phyloP scores from a whole-genome alignment of 2,797 vertebrate species.

The Ctenosaura bakeri region DNA sequence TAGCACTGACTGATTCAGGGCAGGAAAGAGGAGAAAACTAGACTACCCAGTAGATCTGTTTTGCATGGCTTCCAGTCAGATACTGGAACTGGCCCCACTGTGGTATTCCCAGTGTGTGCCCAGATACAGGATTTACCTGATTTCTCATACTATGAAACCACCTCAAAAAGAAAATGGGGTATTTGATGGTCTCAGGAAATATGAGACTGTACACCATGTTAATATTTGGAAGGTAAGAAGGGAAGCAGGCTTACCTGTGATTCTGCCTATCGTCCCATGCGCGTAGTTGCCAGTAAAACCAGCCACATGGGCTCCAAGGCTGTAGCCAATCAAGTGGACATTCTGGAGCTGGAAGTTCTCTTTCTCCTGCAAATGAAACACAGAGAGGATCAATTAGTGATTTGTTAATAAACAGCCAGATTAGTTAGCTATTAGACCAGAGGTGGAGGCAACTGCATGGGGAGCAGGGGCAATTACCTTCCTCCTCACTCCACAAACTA shows the following conservation, averaged over 20 bases:
- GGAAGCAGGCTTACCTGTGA: slow-evolving; percentile 85
- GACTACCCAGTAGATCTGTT: neutral
- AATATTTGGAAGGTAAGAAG: neutral
- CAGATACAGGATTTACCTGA: neutral
- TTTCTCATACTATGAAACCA: neutral
- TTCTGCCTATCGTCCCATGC: slow-evolving; percentile 89
- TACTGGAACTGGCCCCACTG: too few relatives aligned
- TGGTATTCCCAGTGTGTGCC: too few relatives aligned
- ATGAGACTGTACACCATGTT: neutral
- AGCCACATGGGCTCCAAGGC: slow-evolving; percentile 94
- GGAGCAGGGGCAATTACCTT: too few relatives aligned
- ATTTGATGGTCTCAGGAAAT: neutral
- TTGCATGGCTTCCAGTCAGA: neutral
- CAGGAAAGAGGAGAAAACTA: neutral
- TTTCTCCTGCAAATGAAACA: slow-evolving; percentile 82
- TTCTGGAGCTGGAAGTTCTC: slow-evolving; percentile 83
- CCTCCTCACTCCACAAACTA: too few relatives aligned
- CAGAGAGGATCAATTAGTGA: neutral
- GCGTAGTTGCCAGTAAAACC: slow-evolving; percentile 91
- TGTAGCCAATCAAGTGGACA: slow-evolving; percentile 96
- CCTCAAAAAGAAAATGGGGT: neutral
- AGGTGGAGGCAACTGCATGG: neutral
- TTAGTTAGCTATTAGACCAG: neutral
- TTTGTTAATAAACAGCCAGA: neutral
- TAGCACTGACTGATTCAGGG: neutral